A percentile compares a stretch with the other conserved stretches of the same genome.
These are phyloP conservation scores for Datnioides undecimradiatus DNA, from an alignment of 2,113 vertebrate species.

Conservation along the genomic window DNA sequence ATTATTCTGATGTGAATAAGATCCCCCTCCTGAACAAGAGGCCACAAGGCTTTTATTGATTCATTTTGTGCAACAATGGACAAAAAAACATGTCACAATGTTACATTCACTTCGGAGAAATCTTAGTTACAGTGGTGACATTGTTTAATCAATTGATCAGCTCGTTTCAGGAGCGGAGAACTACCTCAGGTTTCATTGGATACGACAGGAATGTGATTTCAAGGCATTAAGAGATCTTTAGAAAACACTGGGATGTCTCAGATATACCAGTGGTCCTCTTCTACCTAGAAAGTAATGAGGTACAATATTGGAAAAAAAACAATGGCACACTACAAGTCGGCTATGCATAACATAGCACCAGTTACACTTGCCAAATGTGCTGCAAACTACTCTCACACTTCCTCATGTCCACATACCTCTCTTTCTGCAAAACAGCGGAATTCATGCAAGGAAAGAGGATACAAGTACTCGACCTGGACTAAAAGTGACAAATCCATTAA, in stretches of 20 bases:
- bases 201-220: slow-evolving; percentile 71
- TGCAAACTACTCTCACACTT: slow-evolving; percentile 59
- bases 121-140: slow-evolving; percentile 65
- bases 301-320: slow-evolving; percentile 52
- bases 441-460: slow-evolving; percentile 75
- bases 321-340: slow-evolving; percentile 76
- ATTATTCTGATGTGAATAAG: slow-evolving; percentile 12
- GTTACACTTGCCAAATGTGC: slow-evolving; percentile 65
- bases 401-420: slow-evolving; percentile 31
- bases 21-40: slow-evolving; percentile 60
- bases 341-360: slow-evolving; percentile 70
- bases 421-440: slow-evolving; percentile 68
- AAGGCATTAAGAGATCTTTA: slow-evolving; percentile 73
- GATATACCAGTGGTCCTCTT: slow-evolving; percentile 63
- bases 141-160: slow-evolving; percentile 47
- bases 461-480: slow-evolving; percentile 66
- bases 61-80: slow-evolving; percentile 76
- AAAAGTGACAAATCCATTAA: slow-evolving; percentile 64
- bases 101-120: slow-evolving; percentile 71
- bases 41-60: slow-evolving; percentile 80
- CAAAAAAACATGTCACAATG: slow-evolving; percentile 69
- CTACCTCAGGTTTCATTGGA: slow-evolving; percentile 49
- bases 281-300: slow-evolving; percentile 70
- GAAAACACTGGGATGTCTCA: slow-evolving; percentile 56
- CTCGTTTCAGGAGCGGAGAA: slow-evolving; percentile 32